Base-by-base conservation (phyloP, 2,888 invertebrate genomes). In the Cerastis rubricosa region DNA sequence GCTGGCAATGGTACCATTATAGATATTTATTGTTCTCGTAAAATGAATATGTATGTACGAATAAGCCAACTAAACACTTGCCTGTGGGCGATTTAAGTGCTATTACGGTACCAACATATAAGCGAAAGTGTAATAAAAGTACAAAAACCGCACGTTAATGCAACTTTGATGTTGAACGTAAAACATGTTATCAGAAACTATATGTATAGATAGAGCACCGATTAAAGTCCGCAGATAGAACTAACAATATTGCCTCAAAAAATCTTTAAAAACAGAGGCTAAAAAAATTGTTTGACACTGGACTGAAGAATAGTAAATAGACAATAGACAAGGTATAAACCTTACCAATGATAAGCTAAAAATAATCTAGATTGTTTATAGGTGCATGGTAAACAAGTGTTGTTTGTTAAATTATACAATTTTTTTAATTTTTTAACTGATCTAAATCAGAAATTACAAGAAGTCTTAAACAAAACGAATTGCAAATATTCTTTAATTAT, bases 11-110 rank as follows among this genome's bases (percentile, higher is more conserved):
- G 35, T 35, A 54, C 67, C 43, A 71, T 85, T 71, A 81, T 51
- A 43, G 6, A n/a, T 85, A 85, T 85, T 71, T 85, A 85, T 75
- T 64, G 19, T 63, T 61, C 35, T 61, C 61, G 59, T 75, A 49
- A 69, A 85, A 81, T 85, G 11, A 75, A 76, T 76, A 65, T 65
- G 49, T 35, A 45, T 29, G 29, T 47, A 54, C 11, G 12, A 47
- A 63, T 70, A 51, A 63, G 49, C 25, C 43, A 54, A 63, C 35
- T 35, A n/a, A 25, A 85, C 35, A 61, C 40, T 61, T 49, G 49
- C 19, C 8, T 25, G 22, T 68, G 40, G 45, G 17, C 40, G 40
- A 71, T 64, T 49, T 71, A 47, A 67, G 47, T 67, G 64, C 49
- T 51, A 2, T 49, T 40, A 35, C 0, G 8, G n/a, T 11, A 54